Base-by-base conservation (phyloP, 2,888 invertebrate genomes). In the Pyrocoelia pectoralis region DNA sequence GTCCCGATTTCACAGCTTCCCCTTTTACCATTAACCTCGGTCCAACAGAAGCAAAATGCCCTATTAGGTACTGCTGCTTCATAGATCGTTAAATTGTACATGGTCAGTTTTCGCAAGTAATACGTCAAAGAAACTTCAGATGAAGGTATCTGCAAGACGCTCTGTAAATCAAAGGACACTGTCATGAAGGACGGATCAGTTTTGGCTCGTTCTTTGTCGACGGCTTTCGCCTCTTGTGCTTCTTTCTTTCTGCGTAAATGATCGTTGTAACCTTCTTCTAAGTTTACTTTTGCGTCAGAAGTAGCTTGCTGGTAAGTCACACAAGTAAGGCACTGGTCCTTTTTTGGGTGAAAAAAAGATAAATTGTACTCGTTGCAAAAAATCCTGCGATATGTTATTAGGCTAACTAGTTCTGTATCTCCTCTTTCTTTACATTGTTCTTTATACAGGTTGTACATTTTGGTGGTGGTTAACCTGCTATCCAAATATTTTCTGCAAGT, bases 1-100 rank as follows among this genome's bases (percentile, higher is more conserved):
- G 72, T 73, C 51, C 74, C 76, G 53, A 75, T 74, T 68, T 76
- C 75, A 54, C 54, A 68, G 65, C 74, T 76, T 57, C 73, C 73
- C 60, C 70, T 73, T 50, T 17, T 33, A 0, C 57, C 50, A 24
- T 50, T 33, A n/a, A 50, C 0, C 38, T 57, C 57, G 9, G 57
- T 57, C 50, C 50, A 57, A 33, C 19, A 12, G 10, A 48, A 57
- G 12, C 57, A 57, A 50, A 50, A 38, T 18, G 50, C 50, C 2
- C 19, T 19, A 18, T 49, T 50, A 12, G 50, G 57, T 12, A 4
- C 14, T 17, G 6, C 10, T 1, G n/a, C 9, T 29, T 57, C 56
- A 29, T 56, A 56, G 10, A 56, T 24, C 13, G 57, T 57, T 1
- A 57, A 50, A 14, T 55, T 55, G 10, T 48, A 28, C 33, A 41